Evolutionary conservation across 1,140 invertebrate genomes (phyloP), one percentile per base, ranked within the genome.

Genomic region (Gonioctena quinquepunctata): DNA sequence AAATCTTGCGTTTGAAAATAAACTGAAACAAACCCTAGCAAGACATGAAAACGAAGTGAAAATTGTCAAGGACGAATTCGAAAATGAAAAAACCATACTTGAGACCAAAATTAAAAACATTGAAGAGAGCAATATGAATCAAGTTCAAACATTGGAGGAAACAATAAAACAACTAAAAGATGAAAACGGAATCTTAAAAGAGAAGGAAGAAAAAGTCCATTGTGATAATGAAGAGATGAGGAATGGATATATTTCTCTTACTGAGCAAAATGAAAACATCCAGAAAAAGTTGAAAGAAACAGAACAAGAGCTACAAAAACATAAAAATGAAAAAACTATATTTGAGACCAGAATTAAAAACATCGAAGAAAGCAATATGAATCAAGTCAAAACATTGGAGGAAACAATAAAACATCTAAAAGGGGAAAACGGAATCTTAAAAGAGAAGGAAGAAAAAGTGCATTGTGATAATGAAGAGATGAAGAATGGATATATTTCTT

Each of bases 111-210:
- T 54, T 16, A 18, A 54, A 11, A 61, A n/a, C 4, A 22, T 52
- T 25, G 59, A 62, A 63, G 50, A 26, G 60, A 16, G 49, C 19
- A 22, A 25, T 27, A 64, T 21, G 13, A 18, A 56, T 19, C n/a
- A 18, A 4, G 1, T 18, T 19, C 16, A n/a, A 56, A 56, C 16
- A 61, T 27, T 61, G 16, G 52, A n/a, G 18, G 59, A 16, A 52
- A 63, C 22, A 63, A 57, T 70, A 26, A 54, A 70, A 18, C 59
- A 11, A 11, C 48, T 63, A 25, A 48, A n/a, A 21, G 25, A 11
- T 19, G 71, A 72, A 60, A 66, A 61, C 6, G 42, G 66, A 61
- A 21, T 54, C 18, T 54, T 54, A 18, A 54, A 54, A 18, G 13
- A 54, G 2, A 23, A 54, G 33, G 6, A n/a, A n/a, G 33, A 42